Evolutionary conservation across 2,113 vertebrate genomes (phyloP), one percentile per base, ranked within the genome.

Genomic region (Sphyrna mokarran): DNA sequence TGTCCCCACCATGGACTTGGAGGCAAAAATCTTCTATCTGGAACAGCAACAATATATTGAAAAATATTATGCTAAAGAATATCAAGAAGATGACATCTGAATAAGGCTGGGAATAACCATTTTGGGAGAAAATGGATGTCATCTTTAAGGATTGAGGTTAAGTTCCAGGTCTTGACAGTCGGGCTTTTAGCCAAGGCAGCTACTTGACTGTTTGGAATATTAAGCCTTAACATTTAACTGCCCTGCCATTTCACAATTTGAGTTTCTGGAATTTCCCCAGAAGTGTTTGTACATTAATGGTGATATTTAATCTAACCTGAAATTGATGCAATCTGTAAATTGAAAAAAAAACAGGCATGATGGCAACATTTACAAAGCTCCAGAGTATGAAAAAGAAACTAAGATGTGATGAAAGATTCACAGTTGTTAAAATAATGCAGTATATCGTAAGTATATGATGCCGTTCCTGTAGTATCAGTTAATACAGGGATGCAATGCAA

Each of bases 231-330:
- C 40, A 11, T 86, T 86, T 90, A 61, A 33, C 29, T n/a, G 8
- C 48, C 26, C 20, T 54, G 22, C 37, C 13, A 61, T 90, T 90
- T 90, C 54, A 90, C 22, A 90, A 63, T 90, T 90, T 37, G 22
- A 20, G 87, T 61, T 90, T 90, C 87, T 90, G 87, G 87, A 90
- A 90, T 61, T 90, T 90, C 54, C 87, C 87, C 54, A 61, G 26
- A 90, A 90, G 26, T 14, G 54, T 54, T 61, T n/a, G n/a, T 26
- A 33, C 13, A 1, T 54, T 48, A 54, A 33, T 63, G 54, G 37
- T 22, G 18, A 83, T 83, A 16, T 76, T 83, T 40, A 43, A 83
- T 83, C 37, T 83, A 18, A 83, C 14, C 37, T 6, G 37, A 80
- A 80, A 80, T 80, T 40, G n/a, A 26, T 37, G 78, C 78, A 80